Evolutionary conservation across 2,888 invertebrate genomes (phyloP), one percentile per base, ranked within the genome.

Genomic region (Azorinus chamasolen): DNA sequence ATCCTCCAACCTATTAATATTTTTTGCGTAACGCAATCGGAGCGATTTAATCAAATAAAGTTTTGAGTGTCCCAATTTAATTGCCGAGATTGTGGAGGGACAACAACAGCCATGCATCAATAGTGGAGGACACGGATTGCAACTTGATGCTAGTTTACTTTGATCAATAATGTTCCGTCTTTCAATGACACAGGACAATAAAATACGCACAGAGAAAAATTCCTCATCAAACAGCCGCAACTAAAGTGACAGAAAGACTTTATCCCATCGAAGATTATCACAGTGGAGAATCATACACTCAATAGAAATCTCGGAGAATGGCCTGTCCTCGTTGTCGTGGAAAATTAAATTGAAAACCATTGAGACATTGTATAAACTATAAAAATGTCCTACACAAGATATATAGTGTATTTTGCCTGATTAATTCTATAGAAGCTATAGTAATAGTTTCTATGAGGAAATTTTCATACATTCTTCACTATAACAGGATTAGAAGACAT

Each of bases 31-130:
- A 57, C 48, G 66, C 58, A 64, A 57, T 57, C 37, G 57, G 51
- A 39, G 18, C 61, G 78, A 69, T 78, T 78, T 78, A 78, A 78
- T 78, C 78, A 72, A 72, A 72, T 69, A 78, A 72, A 72, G 59
- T 72, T 72, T 72, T 78, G 63, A 66, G 78, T 78, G 72, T 68
- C 79, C 62, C 57, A 69, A 76, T 80, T 80, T 80, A 80, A 80
- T 80, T 80, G 72, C 68, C 57, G 54, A 54, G 70, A 65, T 72
- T 76, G 71, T 55, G 54, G 51, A 69, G 59, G 62, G 71, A 65
- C 75, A 64, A 72, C 32, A 75, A 76, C 65, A 69, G 58, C 62
- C 48, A 61, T 59, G 76, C 70, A 76, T 80, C 79, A 65, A 80
- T 75, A 79, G 74, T 57, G 54, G 53, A 32, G 39, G 70, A 69